Evolutionary conservation across 2,888 invertebrate species (phyloP).

Genomic region (Erebia aethiops): DNA sequence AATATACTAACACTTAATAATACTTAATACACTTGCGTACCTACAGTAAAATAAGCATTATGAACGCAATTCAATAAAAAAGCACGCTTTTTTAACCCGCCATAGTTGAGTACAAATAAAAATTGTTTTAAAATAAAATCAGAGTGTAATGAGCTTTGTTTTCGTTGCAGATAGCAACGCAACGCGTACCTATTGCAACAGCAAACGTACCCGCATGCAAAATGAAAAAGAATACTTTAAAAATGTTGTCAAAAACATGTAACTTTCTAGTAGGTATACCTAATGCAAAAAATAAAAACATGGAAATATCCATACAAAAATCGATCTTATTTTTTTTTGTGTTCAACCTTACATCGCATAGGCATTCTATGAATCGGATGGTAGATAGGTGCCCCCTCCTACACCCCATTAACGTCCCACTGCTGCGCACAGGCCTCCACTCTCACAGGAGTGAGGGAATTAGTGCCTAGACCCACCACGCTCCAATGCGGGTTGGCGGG

Average conservation of each 20-base stretch:
- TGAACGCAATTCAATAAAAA: too few relatives aligned
- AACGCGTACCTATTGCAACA: background rate
- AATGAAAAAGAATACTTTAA: background rate
- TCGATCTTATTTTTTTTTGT: slow-evolving; percentile 2
- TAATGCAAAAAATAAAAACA: slow-evolving; percentile 7
- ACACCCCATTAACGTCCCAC: too few relatives aligned
- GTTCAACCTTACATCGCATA: background rate
- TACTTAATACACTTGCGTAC: too few relatives aligned
- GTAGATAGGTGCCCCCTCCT: too few relatives aligned
- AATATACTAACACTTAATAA: too few relatives aligned
- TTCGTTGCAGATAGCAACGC: slow-evolving; percentile 27
- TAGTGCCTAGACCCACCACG: too few relatives aligned
- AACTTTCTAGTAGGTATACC: background rate
- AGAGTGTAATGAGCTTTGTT: slow-evolving; percentile 6
- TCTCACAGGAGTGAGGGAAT: too few relatives aligned
- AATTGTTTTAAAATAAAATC: background rate
- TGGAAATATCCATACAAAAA: slow-evolving; percentile 2
- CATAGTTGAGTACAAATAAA: background rate
- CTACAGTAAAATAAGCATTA: too few relatives aligned
- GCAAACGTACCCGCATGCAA: slow-evolving; percentile 6
- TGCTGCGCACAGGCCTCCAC: too few relatives aligned
- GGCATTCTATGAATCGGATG: background rate
- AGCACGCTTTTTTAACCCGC: too few relatives aligned
- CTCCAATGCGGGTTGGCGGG: too few relatives aligned
- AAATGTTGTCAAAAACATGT: slow-evolving; percentile 5